Evolutionary conservation across 2,888 invertebrate genomes (phyloP).

Genomic region (Harmothoe impar): DNA sequence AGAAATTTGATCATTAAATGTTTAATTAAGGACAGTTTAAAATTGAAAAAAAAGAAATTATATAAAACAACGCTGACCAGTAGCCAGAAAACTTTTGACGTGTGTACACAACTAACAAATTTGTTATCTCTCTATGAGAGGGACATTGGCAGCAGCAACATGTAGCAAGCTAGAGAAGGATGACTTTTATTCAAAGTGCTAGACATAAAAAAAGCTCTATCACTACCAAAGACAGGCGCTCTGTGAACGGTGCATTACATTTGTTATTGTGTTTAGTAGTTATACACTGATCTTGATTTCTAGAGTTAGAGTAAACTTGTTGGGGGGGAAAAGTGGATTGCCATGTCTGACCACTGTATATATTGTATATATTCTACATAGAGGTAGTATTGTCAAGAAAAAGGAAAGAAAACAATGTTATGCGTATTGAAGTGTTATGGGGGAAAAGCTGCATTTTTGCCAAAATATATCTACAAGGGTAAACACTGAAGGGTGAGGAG

Average conservation of each 20-base stretch:
- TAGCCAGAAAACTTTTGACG: slow-evolving; percentile 30
- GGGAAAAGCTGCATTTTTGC: slow-evolving; percentile 30
- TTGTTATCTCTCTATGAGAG: neutral
- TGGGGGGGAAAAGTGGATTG: neutral
- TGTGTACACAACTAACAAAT: neutral
- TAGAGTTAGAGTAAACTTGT: slow-evolving; percentile 19
- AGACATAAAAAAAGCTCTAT: slow-evolving; percentile 21
- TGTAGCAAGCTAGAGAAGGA: neutral
- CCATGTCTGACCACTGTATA: slow-evolving; percentile 17
- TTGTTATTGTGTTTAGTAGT: neutral
- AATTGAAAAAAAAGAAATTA: neutral
- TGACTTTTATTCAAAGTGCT: neutral
- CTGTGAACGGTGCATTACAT: neutral
- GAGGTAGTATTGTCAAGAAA: slow-evolving; percentile 30
- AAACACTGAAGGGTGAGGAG: neutral
- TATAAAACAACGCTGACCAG: neutral
- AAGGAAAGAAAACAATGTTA: slow-evolving; percentile 45
- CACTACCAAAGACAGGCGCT: slow-evolving; percentile 18
- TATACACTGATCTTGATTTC: slow-evolving; percentile 30
- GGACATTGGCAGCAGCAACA: slow-evolving; percentile 11
- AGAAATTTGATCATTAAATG: too few relatives aligned
- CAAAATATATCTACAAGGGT: neutral
- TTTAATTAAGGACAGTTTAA: too few relatives aligned
- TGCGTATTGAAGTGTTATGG: neutral
- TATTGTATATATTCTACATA: slow-evolving; percentile 6